These are phyloP conservation scores for Sebastes iracundus DNA, from an alignment of 2,797 vertebrate species.

Conservation along the genomic window DNA sequence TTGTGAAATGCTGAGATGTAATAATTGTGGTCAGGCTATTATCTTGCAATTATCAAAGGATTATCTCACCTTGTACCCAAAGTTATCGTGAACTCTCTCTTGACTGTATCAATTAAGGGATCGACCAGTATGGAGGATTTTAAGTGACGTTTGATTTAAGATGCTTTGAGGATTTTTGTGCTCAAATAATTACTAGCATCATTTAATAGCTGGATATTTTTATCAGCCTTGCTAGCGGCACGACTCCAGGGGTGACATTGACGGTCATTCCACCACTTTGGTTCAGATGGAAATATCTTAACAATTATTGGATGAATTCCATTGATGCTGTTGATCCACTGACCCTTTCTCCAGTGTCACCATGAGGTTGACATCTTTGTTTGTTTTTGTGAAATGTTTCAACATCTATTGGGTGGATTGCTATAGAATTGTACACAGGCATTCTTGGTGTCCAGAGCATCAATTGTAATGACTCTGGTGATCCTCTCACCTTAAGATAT, in stretches of 20 bases:
- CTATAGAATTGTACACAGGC: neutral
- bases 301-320: neutral
- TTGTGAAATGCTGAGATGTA: slow-evolving; percentile 21
- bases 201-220: neutral
- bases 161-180: neutral
- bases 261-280: neutral
- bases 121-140: neutral
- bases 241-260: neutral
- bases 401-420: neutral
- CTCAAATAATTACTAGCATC: neutral
- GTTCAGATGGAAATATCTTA: neutral
- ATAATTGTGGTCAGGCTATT: slow-evolving; percentile 48
- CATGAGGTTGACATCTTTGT: neutral
- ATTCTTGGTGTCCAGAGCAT: neutral
- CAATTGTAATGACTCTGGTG: neutral
- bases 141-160: neutral
- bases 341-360: neutral
- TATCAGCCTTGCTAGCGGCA: neutral
- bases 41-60: slow-evolving; percentile 46
- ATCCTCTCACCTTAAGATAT: neutral
- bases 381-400: neutral
- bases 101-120: slow-evolving; percentile 1
- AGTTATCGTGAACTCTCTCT: slow-evolving; percentile 14
- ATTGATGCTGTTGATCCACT: neutral
- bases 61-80: slow-evolving; percentile 37